These are phyloP conservation scores for Drosophila mayaguana DNA, from an alignment of 2,888 invertebrate genomes.

Conservation along the genomic window DNA sequence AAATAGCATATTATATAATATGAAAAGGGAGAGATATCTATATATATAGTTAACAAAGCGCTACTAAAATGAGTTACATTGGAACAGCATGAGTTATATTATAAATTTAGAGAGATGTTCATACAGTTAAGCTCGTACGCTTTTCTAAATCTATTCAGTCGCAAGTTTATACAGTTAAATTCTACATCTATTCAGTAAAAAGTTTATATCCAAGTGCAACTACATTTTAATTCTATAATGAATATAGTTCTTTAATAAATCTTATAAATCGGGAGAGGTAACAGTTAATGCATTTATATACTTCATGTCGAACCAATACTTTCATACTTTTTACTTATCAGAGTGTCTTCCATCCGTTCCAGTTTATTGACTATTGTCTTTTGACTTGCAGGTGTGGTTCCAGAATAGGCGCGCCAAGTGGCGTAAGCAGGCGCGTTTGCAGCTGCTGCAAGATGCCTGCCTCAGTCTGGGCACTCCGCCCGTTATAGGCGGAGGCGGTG, in stretches of 20 bases:
- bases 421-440: conserved; percentile 94
- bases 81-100: neutral
- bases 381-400: conserved; percentile 92
- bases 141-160: neutral
- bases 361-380: conserved; percentile 1
- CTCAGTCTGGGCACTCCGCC: conserved; percentile 89
- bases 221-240: no score
- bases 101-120: neutral
- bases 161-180: no score
- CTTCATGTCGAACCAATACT: no score
- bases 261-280: no score
- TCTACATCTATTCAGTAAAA: no score
- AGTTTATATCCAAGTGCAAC: no score
- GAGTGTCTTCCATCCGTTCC: neutral
- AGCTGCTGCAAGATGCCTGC: conserved; percentile 94
- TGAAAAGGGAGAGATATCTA: neutral
- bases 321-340: no score
- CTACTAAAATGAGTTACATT: no score
- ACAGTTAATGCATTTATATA: no score
- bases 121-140: neutral
- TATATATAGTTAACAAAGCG: no score
- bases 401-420: conserved; percentile 96
- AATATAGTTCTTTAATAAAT: no score
- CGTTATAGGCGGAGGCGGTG: conserved; percentile 86
- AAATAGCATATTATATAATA: neutral